Base-by-base conservation (phyloP, 2,113 vertebrate species). In the Osmerus eperlanus region DNA sequence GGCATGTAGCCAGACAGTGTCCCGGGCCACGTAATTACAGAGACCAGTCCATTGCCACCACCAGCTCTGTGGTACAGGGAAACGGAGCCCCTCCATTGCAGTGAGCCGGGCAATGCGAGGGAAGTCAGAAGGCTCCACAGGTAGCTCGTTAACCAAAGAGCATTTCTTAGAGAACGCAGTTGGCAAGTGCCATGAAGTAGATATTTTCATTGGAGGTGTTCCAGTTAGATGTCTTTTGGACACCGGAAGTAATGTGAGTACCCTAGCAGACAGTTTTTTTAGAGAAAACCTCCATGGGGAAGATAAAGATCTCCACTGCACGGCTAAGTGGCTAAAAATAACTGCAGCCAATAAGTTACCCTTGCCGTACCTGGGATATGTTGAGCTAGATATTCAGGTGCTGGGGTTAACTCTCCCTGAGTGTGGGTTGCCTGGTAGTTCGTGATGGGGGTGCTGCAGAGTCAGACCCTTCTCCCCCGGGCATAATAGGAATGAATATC, bases 401-500 rank as follows among this genome's bases (percentile, higher is more conserved):
- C 69, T 78, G 67, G 76, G 76, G 3, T 1, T 60, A 13, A 74
- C 4, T 41, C 7, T 68, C 11, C 65, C 41, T 12, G 47, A 41
- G n/a, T 68, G 66, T 63, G 59, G 65, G 1, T 74, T 74, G n/a
- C 65, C 18, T 74, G 7, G 15, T 68, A 16, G 25, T 74, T 41
- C 29, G 16, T 25, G 25, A 68, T 63, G 25, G 25, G 25, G 25
- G 25, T 28, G 25, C 25, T 36, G 18, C 14, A n/a, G 65, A 67
- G 11, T 21, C 47, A 66, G 32, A 60, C 28, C 18, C 14, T 47
- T 9, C 28, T 25, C 56, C 51, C 61, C 71, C 56, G 63, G 67
- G 36, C 4, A 54, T 78, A 19, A 65, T 70, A 1, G 67, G 72
- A 15, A 78, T 71, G 67, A 78, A 74, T n/a, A 73, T 74, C n/a